A percentile compares a stretch with the other conserved stretches of the same genome.
These are phyloP conservation scores for Pycnomerus fuliginosus DNA, from an alignment of 2,888 invertebrate species.

Conservation along the genomic window DNA sequence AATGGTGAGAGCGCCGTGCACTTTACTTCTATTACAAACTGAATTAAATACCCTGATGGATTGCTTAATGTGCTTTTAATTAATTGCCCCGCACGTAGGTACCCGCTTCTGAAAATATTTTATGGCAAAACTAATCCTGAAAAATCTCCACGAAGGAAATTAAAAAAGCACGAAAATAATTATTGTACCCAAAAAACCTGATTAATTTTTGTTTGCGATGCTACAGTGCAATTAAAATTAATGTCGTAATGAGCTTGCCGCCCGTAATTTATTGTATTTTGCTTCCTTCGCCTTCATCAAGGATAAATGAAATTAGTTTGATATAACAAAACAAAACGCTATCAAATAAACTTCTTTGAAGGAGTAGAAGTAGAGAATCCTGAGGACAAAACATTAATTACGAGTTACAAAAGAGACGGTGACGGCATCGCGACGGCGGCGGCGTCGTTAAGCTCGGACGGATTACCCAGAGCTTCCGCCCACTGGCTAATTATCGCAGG, in stretches of 20 bases:
- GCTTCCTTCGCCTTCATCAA: background rate
- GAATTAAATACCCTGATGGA: conserved; percentile 44
- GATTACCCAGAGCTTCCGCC: conserved; percentile 37
- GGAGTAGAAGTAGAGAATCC: conserved; percentile 27
- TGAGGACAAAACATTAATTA: conserved; percentile 44
- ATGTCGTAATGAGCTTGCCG: background rate
- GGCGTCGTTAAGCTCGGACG: conserved; percentile 13
- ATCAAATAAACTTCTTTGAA: conserved; percentile 13
- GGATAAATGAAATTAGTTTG: conserved; percentile 7
- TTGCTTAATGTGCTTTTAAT: conserved; percentile 46
- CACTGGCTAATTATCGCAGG: conserved; percentile 46
- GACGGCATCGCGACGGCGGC: conserved; percentile 24
- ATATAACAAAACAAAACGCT: conserved; percentile 5
- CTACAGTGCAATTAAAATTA: conserved; percentile 1
- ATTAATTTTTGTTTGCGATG: too few species aligned
- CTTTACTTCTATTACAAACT: conserved; percentile 35
- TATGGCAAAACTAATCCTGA: too few species aligned
- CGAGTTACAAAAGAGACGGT: conserved; percentile 38
- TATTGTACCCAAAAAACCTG: too few species aligned
- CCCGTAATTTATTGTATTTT: background rate
- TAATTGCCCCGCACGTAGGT: conserved; percentile 40
- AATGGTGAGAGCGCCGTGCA: conserved; percentile 23
- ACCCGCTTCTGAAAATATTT: too few species aligned
- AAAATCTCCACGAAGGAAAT: too few species aligned
- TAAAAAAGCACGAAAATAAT: too few species aligned